These are phyloP conservation scores for Peromyscus leucopus DNA, from an alignment of 2,113 vertebrate species.

Conservation along the genomic window DNA sequence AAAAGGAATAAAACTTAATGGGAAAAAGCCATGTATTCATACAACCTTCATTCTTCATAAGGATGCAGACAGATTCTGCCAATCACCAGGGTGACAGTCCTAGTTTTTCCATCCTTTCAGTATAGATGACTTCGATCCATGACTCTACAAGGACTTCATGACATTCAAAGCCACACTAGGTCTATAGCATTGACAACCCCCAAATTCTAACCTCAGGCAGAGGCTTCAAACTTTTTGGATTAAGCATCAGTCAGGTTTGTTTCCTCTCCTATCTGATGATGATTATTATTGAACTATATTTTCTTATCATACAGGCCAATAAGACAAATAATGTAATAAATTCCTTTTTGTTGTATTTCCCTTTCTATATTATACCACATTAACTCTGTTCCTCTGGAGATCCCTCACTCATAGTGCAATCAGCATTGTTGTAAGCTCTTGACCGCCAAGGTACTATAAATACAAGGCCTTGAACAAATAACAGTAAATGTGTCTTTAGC, in stretches of 20 bases:
- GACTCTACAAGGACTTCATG: background rate
- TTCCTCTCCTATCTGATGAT: background rate
- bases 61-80: background rate
- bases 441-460: background rate
- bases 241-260: background rate
- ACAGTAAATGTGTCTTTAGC: background rate
- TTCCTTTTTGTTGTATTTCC: background rate
- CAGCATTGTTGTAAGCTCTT: background rate
- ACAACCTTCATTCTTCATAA: background rate
- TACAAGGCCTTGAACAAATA: background rate
- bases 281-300: background rate
- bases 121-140: too few relatives aligned
- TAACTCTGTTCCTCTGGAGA: background rate
- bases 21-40: background rate
- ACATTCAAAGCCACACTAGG: background rate
- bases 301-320: background rate
- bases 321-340: background rate
- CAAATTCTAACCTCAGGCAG: background rate
- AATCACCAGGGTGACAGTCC: background rate
- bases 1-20: too few relatives aligned
- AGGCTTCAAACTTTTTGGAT: background rate
- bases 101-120: background rate
- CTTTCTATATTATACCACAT: background rate
- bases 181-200: background rate
- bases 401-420: background rate